A percentile compares a stretch with the other conserved stretches of the same genome.
phyloP scores from a whole-genome alignment of 2,888 invertebrate genomes.

The Hyposoter dolosus region DNA sequence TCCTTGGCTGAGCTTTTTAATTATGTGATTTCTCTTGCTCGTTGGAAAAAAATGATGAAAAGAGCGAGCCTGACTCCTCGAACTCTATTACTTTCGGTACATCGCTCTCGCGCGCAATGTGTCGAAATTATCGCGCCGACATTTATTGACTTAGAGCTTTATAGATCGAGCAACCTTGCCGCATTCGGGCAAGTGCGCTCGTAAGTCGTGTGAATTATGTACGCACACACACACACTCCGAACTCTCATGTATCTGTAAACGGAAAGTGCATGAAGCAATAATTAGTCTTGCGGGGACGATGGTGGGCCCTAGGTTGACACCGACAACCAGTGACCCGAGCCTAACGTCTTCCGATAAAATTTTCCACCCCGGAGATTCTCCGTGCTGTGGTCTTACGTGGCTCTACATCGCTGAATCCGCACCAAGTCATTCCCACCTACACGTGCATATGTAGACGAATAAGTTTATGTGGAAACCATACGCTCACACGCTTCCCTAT shows the following conservation, averaged over 20 bases:
- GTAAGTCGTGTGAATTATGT: not conserved
- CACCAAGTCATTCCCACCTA: constrained; percentile 2
- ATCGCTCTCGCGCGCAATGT: constrained; percentile 44
- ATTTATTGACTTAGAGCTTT: constrained; percentile 55
- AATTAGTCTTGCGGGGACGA: constrained; percentile 27
- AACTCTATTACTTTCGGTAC: constrained; percentile 62
- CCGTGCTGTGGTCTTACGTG: constrained; percentile 55
- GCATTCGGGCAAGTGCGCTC: not conserved
- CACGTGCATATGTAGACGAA: not conserved
- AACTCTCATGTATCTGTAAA: not conserved
- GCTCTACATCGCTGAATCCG: constrained; percentile 39
- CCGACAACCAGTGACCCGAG: constrained; percentile 69
- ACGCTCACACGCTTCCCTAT: constrained; percentile 1
- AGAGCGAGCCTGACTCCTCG: not conserved
- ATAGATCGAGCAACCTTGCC: not conserved
- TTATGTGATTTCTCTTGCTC: constrained; percentile 1
- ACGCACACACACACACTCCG: not conserved
- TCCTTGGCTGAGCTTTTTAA: not conserved
- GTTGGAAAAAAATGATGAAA: constrained; percentile 37
- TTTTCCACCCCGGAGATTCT: constrained; percentile 65
- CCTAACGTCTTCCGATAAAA: constrained; percentile 68
- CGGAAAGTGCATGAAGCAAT: constrained; percentile 24
- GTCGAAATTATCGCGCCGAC: constrained; percentile 61
- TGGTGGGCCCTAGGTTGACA: constrained; percentile 42
- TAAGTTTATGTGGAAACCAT: not conserved